phyloP scores from a whole-genome alignment of 1,140 invertebrate genomes.

The Stegodyphus mimosarum region DNA sequence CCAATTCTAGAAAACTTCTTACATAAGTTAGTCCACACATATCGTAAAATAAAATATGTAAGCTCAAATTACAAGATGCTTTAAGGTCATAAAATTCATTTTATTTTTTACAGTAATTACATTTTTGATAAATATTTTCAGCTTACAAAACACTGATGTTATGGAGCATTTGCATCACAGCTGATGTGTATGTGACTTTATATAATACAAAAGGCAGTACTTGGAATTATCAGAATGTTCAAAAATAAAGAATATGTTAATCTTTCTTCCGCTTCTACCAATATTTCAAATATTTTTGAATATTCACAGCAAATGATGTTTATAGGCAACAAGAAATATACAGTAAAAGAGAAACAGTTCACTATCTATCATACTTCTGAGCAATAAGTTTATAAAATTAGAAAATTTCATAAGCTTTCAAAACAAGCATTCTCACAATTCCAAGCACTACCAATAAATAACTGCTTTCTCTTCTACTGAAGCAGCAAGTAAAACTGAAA shows the following conservation, averaged over 20 bases:
- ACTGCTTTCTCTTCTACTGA: too few species aligned
- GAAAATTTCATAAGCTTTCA: neutral
- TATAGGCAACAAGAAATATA: neutral
- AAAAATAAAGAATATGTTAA: neutral
- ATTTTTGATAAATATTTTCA: constrained; percentile 55
- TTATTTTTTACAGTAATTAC: constrained; percentile 56
- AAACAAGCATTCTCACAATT: too few species aligned
- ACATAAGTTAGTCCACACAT: too few species aligned
- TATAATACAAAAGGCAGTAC: constrained; percentile 36
- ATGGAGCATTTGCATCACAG: constrained; percentile 52
- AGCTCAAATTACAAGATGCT: too few species aligned
- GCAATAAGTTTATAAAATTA: neutral
- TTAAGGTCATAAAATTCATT: constrained; percentile 52
- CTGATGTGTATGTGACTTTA: neutral
- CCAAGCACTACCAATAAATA: too few species aligned
- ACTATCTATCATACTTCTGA: neutral
- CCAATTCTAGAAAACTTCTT: too few species aligned
- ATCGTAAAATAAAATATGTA: too few species aligned
- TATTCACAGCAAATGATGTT: neutral
- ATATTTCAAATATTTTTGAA: neutral
- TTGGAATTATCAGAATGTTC: constrained; percentile 8
- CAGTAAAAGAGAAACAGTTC: neutral
- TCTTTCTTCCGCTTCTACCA: neutral
- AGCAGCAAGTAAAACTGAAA: too few species aligned
- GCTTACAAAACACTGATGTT: constrained; percentile 49